These are phyloP conservation scores for Typhlichthys eigenmanni DNA, from an alignment of 2,797 vertebrate genomes.

Conservation along the genomic window DNA sequence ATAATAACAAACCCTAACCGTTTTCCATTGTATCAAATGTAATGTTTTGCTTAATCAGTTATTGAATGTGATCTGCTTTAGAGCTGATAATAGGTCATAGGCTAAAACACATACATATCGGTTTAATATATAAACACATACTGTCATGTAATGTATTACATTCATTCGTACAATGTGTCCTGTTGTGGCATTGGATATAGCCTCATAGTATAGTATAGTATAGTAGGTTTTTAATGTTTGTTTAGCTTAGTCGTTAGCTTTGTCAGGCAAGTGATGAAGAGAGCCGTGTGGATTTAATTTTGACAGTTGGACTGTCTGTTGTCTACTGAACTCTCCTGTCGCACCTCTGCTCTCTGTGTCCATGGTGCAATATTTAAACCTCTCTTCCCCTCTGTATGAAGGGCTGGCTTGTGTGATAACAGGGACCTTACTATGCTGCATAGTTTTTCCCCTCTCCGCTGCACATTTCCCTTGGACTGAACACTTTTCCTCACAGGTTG, in stretches of 20 bases:
- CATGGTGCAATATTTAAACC: slow-evolving; percentile 12
- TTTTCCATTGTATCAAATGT: too few relatives aligned
- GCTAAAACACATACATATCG: too few relatives aligned
- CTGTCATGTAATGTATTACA: too few relatives aligned
- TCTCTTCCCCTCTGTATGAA: slow-evolving; percentile 57
- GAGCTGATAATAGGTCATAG: too few relatives aligned
- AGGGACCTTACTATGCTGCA: slow-evolving; percentile 72
- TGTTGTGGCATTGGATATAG: too few relatives aligned
- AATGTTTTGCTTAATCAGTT: too few relatives aligned
- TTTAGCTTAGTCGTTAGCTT: not conserved
- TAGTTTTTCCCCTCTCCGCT: slow-evolving; percentile 51
- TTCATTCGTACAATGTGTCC: too few relatives aligned
- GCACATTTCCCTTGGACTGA: slow-evolving; percentile 25
- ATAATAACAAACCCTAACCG: too few relatives aligned
- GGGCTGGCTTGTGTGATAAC: slow-evolving; percentile 72
- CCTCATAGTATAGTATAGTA: too few relatives aligned
- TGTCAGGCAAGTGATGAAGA: not conserved
- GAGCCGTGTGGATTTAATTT: slow-evolving; percentile 15
- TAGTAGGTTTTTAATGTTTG: not conserved
- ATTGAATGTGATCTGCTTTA: too few relatives aligned
- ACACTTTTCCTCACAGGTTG: slow-evolving; percentile 35
- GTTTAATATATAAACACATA: too few relatives aligned
- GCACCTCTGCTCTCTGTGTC: slow-evolving; percentile 36
- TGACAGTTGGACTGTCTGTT: slow-evolving; percentile 4
- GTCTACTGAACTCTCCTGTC: slow-evolving; percentile 25